Conservation (phyloP, 2,797 vertebrate species). For the Fundulus diaphanus region DNA sequence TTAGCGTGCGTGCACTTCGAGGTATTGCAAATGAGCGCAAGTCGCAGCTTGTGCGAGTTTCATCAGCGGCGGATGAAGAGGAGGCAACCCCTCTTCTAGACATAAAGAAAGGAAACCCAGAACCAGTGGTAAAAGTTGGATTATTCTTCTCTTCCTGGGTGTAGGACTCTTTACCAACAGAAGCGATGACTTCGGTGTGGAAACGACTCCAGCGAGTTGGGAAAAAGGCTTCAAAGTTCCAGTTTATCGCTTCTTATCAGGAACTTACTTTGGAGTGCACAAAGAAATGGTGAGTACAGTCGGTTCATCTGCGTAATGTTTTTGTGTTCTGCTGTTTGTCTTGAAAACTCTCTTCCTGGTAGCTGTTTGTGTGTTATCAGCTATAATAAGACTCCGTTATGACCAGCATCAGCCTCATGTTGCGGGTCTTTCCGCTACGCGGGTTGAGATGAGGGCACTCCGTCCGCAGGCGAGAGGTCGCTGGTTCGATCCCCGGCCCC, state of each 20-base stretch:
- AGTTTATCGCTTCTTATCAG: slow-evolving; percentile 92
- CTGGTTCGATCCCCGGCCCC: slow-evolving; percentile 41
- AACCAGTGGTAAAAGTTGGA: slow-evolving; percentile 13
- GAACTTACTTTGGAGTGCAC: slow-evolving; percentile 89
- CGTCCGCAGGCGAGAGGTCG: neutral
- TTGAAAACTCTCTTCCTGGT: neutral
- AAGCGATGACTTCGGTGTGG: slow-evolving; percentile 91
- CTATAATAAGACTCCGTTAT: slow-evolving; percentile 3
- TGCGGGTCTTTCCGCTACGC: slow-evolving; percentile 33
- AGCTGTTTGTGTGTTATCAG: slow-evolving; percentile 4
- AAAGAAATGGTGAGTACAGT: slow-evolving; percentile 90
- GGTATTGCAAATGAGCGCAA: slow-evolving; percentile 51
- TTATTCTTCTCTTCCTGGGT: neutral
- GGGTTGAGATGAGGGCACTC: slow-evolving; percentile 14
- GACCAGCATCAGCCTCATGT: slow-evolving; percentile 1
- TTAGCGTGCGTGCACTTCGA: slow-evolving; percentile 27
- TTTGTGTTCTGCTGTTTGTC: neutral
- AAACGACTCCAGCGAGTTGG: slow-evolving; percentile 91
- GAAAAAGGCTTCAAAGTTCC: slow-evolving; percentile 92
- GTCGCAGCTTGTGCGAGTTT: slow-evolving; percentile 52
- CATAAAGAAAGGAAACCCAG: too few relatives aligned
- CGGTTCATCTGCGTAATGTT: neutral
- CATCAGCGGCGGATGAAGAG: slow-evolving; percentile 14
- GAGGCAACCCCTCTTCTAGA: slow-evolving; percentile 50
- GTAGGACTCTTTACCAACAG: neutral